These are phyloP conservation scores for Adelges cooleyi DNA, from an alignment of 1,140 invertebrate species.

Conservation along the genomic window DNA sequence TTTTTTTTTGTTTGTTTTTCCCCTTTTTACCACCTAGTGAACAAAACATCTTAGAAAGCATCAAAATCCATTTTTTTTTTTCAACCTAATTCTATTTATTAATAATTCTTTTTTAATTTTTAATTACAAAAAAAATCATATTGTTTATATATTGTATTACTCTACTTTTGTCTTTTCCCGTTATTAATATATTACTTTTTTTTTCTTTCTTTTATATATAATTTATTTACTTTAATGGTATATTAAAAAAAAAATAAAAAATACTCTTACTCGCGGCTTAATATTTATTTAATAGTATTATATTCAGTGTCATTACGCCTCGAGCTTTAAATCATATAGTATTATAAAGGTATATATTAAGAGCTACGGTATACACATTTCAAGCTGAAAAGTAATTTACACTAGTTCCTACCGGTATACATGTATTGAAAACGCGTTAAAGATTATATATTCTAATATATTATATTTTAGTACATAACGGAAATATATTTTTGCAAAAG, in stretches of 20 bases:
- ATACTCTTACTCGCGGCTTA: not conserved
- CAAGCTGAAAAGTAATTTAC: not conserved
- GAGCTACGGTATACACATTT: not conserved
- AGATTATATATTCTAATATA: conserved; percentile 1
- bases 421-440: not conserved
- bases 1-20: no score
- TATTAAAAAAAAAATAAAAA: no score
- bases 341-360: not conserved
- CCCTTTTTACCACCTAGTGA: not conserved
- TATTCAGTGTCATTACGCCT: no score
- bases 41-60: not conserved
- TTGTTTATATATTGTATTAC: conserved; percentile 3
- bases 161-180: not conserved
- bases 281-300: not conserved
- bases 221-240: no score
- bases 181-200: not conserved
- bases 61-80: not conserved
- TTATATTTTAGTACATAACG: not conserved
- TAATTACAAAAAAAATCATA: not conserved
- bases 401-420: conserved; percentile 10
- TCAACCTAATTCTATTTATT: not conserved
- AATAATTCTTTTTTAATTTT: not conserved
- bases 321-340: no score
- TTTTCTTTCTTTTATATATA: no score
- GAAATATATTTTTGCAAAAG: not conserved